Conservation (phyloP, 2,113 vertebrate genomes). For the Trachemys scripta region DNA sequence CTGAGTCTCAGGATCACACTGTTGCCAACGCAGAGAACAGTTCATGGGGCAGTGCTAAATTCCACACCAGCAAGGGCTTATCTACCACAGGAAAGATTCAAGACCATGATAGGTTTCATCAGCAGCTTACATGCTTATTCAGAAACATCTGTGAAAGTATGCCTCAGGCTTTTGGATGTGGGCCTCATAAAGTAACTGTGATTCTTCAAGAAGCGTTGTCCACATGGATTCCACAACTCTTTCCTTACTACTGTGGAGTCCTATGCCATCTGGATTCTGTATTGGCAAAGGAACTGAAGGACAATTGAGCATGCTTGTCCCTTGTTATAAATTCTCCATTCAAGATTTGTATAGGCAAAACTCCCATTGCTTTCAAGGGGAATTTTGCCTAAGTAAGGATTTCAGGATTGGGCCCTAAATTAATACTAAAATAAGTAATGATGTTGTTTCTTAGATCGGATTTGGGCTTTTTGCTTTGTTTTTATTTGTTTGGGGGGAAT, state of each 20-base stretch:
- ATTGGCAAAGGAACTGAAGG: not conserved
- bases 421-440: too few relatives aligned
- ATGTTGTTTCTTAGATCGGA: too few relatives aligned
- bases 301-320: not conserved
- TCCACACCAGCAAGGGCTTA: not conserved
- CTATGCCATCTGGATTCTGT: not conserved
- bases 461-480: not conserved
- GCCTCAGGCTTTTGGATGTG: accelerated
- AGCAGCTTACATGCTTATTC: not conserved
- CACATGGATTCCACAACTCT: not conserved
- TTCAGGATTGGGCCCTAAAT: too few relatives aligned
- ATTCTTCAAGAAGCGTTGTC: accelerated
- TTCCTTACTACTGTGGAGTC: not conserved
- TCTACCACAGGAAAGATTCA: too few relatives aligned
- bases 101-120: not conserved
- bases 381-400: too few relatives aligned
- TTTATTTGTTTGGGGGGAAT: not conserved
- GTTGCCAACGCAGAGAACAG: not conserved
- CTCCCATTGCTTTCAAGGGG: too few relatives aligned
- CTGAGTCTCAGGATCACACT: not conserved
- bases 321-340: too few relatives aligned
- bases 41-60: not conserved
- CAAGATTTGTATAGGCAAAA: too few relatives aligned
- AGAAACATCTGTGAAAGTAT: too few relatives aligned
- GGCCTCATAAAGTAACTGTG: too few relatives aligned